Base-by-base conservation (phyloP, 2,113 vertebrate species). In the Pimephales promelas region DNA sequence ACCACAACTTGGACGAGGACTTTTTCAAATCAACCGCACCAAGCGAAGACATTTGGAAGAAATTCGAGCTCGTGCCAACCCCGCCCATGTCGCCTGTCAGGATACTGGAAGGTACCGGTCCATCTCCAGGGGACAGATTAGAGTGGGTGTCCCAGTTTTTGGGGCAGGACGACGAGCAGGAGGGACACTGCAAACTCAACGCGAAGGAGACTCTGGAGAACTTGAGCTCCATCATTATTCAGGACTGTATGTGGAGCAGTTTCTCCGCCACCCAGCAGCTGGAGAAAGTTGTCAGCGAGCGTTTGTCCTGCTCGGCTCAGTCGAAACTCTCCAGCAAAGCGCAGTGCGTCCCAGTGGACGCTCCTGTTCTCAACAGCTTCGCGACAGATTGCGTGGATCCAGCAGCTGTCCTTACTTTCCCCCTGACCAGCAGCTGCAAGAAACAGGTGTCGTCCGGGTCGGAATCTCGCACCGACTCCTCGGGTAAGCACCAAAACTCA, bases 31-130 rank as follows among this genome's bases (percentile, higher is more conserved):
- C 96, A 85, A 97, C 96, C 4, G 97, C 97, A 11, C 96, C 97
- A 90, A 97, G 97, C 83, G 97, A 98, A 92, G 97, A 98, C 90
- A 97, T 98, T 87, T 98, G 97, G 97, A 98, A 98, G 93, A 99
- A 98, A 94, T 98, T 99, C 87, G 97, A 99, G 92, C 94, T 98
- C 89, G 97, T 99, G 1, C 96, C 96, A 84, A 97, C 96, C 86
- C 96, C 96, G 74, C 96, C 96, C 88, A 91, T 94, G 91, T 97
- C 96, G 70, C 95, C 96, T 1, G 91, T 94, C 86, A 94, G 94
- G 87, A 66, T 88, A 22, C 90, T 89, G 16, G 94, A 94, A 14
- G 93, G 93, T 85, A 87, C 87, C 20, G 89, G 86, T 70, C 93
- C 88, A 7, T 80, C 92, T 47, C 92, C 93, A 22, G 96, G 95